phyloP scores from a whole-genome alignment of 2,888 invertebrate species.

The Daptonema setosum region DNA sequence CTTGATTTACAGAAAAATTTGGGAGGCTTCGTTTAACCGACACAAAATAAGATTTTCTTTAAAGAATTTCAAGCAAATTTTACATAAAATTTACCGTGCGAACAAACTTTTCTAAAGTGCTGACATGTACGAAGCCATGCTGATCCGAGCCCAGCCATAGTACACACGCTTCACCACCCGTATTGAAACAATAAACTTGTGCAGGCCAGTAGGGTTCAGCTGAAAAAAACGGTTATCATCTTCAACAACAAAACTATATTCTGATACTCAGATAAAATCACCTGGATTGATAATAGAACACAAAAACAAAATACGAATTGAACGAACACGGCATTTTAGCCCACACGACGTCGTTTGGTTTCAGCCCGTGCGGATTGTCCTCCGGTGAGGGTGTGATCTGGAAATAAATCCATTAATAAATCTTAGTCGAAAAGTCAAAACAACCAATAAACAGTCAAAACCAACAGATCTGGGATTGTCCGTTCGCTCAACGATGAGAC shows the following conservation, averaged over 20 bases:
- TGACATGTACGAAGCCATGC: neutral
- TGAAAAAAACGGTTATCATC: neutral
- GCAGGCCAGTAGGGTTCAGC: conserved; percentile 3
- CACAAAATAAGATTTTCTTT: no score
- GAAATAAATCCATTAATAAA: no score
- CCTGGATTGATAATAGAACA: neutral
- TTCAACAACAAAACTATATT: neutral
- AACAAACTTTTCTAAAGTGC: neutral
- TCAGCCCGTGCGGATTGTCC: neutral
- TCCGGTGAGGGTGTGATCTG: neutral
- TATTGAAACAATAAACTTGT: neutral
- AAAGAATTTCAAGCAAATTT: no score
- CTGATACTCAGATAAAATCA: neutral
- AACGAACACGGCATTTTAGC: conserved; percentile 1
- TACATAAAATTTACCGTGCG: neutral
- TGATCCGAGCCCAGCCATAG: conserved; percentile 1
- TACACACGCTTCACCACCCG: neutral
- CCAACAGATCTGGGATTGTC: neutral
- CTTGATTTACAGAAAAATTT: no score
- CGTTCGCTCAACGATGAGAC: neutral
- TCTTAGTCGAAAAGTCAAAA: no score
- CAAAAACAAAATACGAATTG: neutral
- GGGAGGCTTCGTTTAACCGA: no score
- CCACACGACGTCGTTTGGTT: conserved; percentile 1
- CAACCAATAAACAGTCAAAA: neutral